Evolutionary conservation across 2,113 vertebrate species (phyloP).

Genomic region (Megaleporinus macrocephalus): DNA sequence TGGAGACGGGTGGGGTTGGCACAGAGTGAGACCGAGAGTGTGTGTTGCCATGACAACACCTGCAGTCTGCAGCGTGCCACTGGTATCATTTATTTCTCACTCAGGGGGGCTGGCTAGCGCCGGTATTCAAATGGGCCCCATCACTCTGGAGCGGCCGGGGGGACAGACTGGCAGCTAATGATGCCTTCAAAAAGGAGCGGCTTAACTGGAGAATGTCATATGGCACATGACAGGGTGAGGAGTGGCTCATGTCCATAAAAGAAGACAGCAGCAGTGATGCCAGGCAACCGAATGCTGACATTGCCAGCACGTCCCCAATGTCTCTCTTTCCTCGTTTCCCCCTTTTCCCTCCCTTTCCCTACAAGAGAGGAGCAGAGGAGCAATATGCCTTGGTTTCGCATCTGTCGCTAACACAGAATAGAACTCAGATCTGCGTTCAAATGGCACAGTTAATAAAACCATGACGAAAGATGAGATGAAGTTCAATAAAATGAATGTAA

Average conservation of each 20-base stretch:
- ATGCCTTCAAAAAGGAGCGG: constrained; percentile 67
- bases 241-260: constrained; percentile 49
- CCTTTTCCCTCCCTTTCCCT: not conserved
- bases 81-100: constrained; percentile 83
- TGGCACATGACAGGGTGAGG: constrained; percentile 63
- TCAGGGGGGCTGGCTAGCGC: constrained; percentile 78
- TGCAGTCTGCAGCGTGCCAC: constrained; percentile 80
- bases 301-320: not conserved
- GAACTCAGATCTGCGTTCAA: no score
- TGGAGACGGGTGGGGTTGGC: constrained; percentile 56
- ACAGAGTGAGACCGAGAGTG: constrained; percentile 49
- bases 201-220: constrained; percentile 49
- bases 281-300: constrained; percentile 29
- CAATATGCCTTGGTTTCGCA: no score
- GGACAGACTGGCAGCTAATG: constrained; percentile 72
- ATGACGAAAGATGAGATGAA: no score
- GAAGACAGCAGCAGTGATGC: constrained; percentile 33
- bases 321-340: not conserved
- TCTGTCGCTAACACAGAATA: no score
- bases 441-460: no score
- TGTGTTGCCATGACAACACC: constrained; percentile 80
- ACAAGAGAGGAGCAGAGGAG: not conserved
- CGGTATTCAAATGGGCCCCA: constrained; percentile 75
- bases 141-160: constrained; percentile 68
- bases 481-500: no score